Evolutionary conservation across 2,888 invertebrate species (phyloP), one percentile per base, ranked within the genome.

Genomic region (Anoncus sp.): DNA sequence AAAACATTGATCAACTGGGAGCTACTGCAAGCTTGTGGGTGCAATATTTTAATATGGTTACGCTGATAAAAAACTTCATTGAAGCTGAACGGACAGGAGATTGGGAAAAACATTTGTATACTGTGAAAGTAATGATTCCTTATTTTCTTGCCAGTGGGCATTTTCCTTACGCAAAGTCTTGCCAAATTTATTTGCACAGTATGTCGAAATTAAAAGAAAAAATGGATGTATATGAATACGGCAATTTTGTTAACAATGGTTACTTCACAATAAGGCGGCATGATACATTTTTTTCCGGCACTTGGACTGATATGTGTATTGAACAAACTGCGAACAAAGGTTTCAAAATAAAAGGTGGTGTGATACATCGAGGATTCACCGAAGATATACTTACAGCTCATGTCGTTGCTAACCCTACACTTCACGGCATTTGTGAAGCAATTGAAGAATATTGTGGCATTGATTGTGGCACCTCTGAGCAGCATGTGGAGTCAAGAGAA

Each of bases 121-220:
- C 12, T n/a, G 35, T 47, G 6, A 47, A 20, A 20, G 3, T 18
- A 16, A 47, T 16, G 47, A 16, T 47, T 5, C 81, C 79, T 22
- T 75, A 59, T 67, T 79, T 79, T 60, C 70, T 79, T 66, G 67
- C 74, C 14, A 63, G 51, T 55, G 86, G 84, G 3, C 86, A 87
- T 66, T 79, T 80, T 16, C 57, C 40, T 20, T 78, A 84, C 69
- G 78, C 80, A 24, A 81, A 77, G 67, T 77, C 76, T 62, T 77
- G 75, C 14, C 75, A 81, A 43, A 40, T 83, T 22, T 82, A 81
- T 74, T 16, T 82, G 12, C 80, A 84, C 62, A 63, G 77, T 22
- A 82, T 79, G 81, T 24, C 53, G 40, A 40, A 71, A 43, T 55
- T 82, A 10, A 20, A 75, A 31, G 43, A 60, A 47, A 70, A 45